Conservation (phyloP, 1,140 invertebrate species). For the Zaprionus tsacasi region DNA sequence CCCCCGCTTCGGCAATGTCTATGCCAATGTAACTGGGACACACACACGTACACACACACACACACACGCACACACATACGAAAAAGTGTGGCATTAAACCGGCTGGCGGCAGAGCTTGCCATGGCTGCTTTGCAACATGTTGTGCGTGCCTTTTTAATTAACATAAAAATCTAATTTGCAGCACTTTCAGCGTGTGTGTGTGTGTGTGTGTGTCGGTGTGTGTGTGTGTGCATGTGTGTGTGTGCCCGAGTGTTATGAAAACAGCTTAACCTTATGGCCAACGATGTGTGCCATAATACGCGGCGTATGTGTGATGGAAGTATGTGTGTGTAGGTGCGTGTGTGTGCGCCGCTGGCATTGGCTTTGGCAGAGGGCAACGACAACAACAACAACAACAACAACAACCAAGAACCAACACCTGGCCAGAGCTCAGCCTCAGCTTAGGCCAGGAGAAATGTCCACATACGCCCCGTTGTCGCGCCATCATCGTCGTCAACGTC, state of each 20-base stretch:
- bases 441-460: slow-evolving; percentile 20
- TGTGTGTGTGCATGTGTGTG: slow-evolving; percentile 20
- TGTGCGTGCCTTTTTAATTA: slow-evolving; percentile 77
- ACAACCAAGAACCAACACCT: slow-evolving; percentile 51
- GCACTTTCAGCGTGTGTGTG: slow-evolving; percentile 59
- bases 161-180: slow-evolving; percentile 82
- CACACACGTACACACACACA: background rate
- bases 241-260: slow-evolving; percentile 60
- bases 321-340: slow-evolving; percentile 2
- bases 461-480: slow-evolving; percentile 7
- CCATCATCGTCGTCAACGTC: slow-evolving; percentile 23
- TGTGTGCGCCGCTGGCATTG: slow-evolving; percentile 67
- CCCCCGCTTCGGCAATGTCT: slow-evolving; percentile 23
- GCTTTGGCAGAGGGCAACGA: slow-evolving; percentile 69
- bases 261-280: slow-evolving; percentile 81
- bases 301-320: background rate
- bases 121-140: slow-evolving; percentile 39
- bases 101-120: slow-evolving; percentile 14
- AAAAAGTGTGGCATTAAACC: slow-evolving; percentile 6
- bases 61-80: background rate
- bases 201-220: slow-evolving; percentile 22
- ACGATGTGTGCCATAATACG: slow-evolving; percentile 76
- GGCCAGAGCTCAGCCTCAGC: slow-evolving; percentile 55
- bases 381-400: no score
- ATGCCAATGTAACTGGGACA: slow-evolving; percentile 37